Percentiles rank a stretch among this genome's conserved stretches.
These are phyloP conservation scores for Shinisaurus crocodilurus DNA, from an alignment of 2,113 vertebrate genomes.

Conservation along the genomic window DNA sequence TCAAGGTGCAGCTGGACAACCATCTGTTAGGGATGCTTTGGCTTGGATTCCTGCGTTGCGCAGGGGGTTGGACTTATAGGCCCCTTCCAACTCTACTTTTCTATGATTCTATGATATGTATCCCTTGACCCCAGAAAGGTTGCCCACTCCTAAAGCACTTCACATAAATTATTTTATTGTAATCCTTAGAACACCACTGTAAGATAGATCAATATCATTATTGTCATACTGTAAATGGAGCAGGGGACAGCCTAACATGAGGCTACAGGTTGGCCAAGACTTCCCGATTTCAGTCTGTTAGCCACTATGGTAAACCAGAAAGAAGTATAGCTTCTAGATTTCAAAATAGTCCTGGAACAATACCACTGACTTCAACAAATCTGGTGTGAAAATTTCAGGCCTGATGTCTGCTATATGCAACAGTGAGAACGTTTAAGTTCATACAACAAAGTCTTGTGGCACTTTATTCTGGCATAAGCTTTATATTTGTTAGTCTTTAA, in stretches of 20 bases:
- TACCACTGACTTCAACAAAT: neutral
- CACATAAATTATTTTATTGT: neutral
- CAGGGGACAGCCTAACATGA: neutral
- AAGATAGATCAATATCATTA: neutral
- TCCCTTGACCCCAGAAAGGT: no score
- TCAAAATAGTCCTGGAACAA: neutral
- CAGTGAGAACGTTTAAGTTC: neutral
- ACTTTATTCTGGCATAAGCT: no score
- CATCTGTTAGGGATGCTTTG: no score
- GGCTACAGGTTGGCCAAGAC: neutral
- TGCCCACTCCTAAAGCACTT: neutral
- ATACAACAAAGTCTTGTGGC: neutral
- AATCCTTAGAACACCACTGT: neutral
- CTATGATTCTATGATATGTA: no score
- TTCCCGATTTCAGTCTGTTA: neutral
- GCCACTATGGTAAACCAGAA: neutral
- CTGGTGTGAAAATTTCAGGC: neutral
- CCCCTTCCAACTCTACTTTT: no score
- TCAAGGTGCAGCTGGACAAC: no score
- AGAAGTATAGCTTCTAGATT: neutral
- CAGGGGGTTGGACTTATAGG: no score
- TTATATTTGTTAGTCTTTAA: no score
- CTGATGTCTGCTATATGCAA: neutral
- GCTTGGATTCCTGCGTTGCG: no score
- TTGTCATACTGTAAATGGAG: neutral